Evolutionary conservation across 2,797 vertebrate genomes (phyloP).

Genomic region (Coracias cyanogaster): DNA sequence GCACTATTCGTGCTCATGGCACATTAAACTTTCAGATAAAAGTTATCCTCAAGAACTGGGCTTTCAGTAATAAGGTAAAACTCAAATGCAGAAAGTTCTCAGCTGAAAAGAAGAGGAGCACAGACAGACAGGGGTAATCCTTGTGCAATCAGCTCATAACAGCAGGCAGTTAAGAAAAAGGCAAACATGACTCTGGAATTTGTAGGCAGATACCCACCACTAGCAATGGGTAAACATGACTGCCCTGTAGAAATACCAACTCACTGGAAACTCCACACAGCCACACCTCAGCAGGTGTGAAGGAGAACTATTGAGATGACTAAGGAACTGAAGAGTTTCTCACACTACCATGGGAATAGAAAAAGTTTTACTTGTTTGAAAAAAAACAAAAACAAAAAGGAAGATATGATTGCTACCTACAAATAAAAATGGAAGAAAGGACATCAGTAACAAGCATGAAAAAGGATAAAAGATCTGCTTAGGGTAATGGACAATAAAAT

Average conservation of each 20-base stretch:
- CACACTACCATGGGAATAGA: not conserved
- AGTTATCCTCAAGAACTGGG: not conserved
- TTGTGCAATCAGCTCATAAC: not conserved
- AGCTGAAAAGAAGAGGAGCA: not conserved
- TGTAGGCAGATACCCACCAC: not conserved
- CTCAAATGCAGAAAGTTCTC: not conserved
- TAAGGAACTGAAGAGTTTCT: not conserved
- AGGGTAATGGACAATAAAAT: conserved; percentile 16
- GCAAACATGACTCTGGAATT: not conserved
- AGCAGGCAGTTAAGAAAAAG: not conserved
- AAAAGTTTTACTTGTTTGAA: not conserved
- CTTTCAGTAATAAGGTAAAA: not conserved
- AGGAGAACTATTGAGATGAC: not conserved
- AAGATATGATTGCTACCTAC: not conserved
- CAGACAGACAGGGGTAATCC: not conserved
- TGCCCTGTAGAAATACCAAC: not conserved
- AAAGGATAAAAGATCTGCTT: not conserved
- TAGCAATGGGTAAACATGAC: not conserved
- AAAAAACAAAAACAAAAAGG: not conserved
- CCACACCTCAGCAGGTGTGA: not conserved
- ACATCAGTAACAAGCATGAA: not conserved
- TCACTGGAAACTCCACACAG: not conserved
- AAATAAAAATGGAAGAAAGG: conserved; percentile 15
- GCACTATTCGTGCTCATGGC: not conserved
- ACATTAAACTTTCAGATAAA: not conserved